Percentiles rank a stretch among this genome's conserved stretches.
Evolutionary conservation across 2,888 invertebrate species (phyloP).

Genomic region (Callinectes sapidus): DNA sequence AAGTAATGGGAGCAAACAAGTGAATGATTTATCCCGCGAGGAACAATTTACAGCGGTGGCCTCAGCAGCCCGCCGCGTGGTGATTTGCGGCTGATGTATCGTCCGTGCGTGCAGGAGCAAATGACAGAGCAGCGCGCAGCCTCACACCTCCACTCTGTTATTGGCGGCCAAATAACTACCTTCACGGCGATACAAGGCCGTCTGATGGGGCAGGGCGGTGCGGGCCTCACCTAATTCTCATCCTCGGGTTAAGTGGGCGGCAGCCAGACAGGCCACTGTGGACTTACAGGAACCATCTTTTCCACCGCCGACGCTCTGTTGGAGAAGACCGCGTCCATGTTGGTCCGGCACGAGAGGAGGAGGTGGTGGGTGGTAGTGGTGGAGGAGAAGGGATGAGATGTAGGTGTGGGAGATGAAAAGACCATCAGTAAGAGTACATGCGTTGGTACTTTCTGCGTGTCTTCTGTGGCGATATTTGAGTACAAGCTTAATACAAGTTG

Average conservation of each 20-base stretch:
- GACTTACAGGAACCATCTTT: constrained; percentile 47
- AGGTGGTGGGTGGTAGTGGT: not conserved
- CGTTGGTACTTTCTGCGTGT: not conserved
- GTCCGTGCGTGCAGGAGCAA: constrained; percentile 54
- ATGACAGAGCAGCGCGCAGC: constrained; percentile 58
- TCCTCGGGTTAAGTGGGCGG: constrained; percentile 52
- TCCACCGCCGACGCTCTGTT: not conserved
- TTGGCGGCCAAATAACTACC: constrained; percentile 63
- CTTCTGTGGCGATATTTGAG: not conserved
- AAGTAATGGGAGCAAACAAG: constrained; percentile 59
- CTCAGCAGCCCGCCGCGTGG: constrained; percentile 47
- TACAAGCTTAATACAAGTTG: not conserved
- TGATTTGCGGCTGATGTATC: constrained; percentile 61
- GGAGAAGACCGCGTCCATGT: not conserved
- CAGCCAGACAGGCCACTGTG: constrained; percentile 48
- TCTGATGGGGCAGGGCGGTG: constrained; percentile 49
- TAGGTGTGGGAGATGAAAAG: not conserved
- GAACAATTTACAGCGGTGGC: constrained; percentile 47
- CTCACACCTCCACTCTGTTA: constrained; percentile 64
- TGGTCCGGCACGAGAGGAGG: constrained; percentile 37
- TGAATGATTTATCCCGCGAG: constrained; percentile 56
- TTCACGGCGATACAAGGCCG: constrained; percentile 47
- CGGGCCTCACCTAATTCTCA: constrained; percentile 46
- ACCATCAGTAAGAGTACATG: not conserved
- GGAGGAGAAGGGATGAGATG: not conserved